Base-by-base conservation (phyloP, 2,113 vertebrate genomes). In the Heliornis fulica region DNA sequence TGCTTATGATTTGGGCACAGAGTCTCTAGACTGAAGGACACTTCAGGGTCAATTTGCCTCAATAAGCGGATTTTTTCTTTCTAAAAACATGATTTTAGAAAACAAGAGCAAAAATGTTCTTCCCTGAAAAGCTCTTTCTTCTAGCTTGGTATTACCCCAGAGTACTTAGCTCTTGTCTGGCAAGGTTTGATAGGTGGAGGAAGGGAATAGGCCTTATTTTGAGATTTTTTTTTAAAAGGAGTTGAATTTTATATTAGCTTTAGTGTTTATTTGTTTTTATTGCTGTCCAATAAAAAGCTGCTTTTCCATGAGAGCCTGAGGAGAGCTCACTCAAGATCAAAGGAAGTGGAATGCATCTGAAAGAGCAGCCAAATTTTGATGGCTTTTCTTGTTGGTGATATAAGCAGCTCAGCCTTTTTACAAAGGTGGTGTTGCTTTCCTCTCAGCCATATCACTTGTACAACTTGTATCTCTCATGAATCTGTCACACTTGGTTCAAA, bases 241-340 rank as follows among this genome's bases (percentile, higher is more conserved):
- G 13, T 36, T 89, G 81, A 91, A 84, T 89, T 94, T 89, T 92
- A 36, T 93, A 70, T 93, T 83, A 74, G 41, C 41, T 61, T 92
- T 71, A 85, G 34, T 65, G 93, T 93, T 94, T 87, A 46, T 97
- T 94, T 96, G 61, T 60, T 83, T 94, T 94, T 56, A 76, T 94
- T 95, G 26, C 66, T 69, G 77, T 65, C 77, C 69, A 84, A 34
- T 61, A 64, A 87, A 86, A 84, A 64, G n/a, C 70, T 87, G 53
- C 51, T 93, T 95, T 91, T 94, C 84, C 78, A 50, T 72, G 94
- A 61, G 74, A 94, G 45, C 87, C 74, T 82, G 74, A 85, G 61
- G 56, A 82, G 53, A 91, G 32, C 69, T 89, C 9, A 13, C 45
- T 95, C 23, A 41, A 83, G 91, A 94, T 94, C 75, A 94, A 96